phyloP scores from a whole-genome alignment of 1,140 invertebrate species.

The Pseudachorutes palmiensis region DNA sequence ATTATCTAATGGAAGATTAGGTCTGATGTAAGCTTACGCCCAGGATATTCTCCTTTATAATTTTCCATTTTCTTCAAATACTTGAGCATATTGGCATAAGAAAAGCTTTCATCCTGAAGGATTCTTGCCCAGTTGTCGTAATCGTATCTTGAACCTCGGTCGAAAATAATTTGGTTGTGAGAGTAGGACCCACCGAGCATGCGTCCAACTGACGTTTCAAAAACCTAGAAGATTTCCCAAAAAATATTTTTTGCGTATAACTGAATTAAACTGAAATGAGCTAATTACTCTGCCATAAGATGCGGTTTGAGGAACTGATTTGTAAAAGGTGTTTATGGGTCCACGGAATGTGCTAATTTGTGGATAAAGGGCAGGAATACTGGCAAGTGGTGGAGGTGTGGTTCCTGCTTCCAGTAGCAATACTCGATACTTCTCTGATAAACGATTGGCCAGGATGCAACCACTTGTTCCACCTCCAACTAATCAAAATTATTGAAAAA shows the following conservation, averaged over 20 bases:
- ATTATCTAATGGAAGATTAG: no score
- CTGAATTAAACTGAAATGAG: not conserved
- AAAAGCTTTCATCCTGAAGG: slow-evolving; percentile 49
- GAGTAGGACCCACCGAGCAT: slow-evolving; percentile 4
- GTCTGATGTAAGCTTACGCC: not conserved
- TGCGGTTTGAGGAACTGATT: not conserved
- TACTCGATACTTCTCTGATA: not conserved
- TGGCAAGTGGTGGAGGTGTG: not conserved
- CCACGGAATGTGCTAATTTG: not conserved
- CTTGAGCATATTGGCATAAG: slow-evolving; percentile 46
- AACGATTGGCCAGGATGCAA: not conserved
- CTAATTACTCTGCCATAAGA: not conserved
- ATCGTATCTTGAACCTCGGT: slow-evolving; percentile 12
- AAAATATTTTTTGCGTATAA: not conserved
- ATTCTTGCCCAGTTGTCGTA: slow-evolving; percentile 49
- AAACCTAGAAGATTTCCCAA: not conserved
- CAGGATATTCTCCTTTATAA: not conserved
- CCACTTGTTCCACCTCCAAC: not conserved
- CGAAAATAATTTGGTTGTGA: not conserved
- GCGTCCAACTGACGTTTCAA: not conserved
- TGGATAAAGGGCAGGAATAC: not conserved
- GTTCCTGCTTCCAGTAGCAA: not conserved
- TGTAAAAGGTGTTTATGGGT: not conserved
- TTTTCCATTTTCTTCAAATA: slow-evolving; percentile 45
- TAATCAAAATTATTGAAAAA: no score